Evolutionary conservation across 2,888 invertebrate genomes (phyloP), one percentile per base, ranked within the genome.

Genomic region (Tuberolachnus salignus): DNA sequence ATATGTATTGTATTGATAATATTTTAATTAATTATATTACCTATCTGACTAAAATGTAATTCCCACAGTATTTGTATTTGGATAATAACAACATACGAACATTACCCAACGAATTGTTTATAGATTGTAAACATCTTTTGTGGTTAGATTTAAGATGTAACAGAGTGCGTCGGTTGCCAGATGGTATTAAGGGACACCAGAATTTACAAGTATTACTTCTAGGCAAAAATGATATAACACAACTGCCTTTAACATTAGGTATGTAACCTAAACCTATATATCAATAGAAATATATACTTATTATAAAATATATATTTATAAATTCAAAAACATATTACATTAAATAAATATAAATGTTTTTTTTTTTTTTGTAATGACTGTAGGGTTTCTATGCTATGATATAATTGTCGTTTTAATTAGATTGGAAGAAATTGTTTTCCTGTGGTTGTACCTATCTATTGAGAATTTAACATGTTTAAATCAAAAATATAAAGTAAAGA

Each of bases 61-160:
- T 57, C 19, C 14, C n/a, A 14, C 26, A 78, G 75, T 78, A 66
- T 67, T 67, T 78, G 9, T 78, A 78, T n/a, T 67, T 78, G 75
- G 66, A 67, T 14, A 78, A 78, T 64, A 78, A 78, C 57, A 67
- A 19, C 13, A 78, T 78, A 46, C 26, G 57, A 49, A 53, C 34
- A 59, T 49, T 78, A 16, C 75, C 75, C 0, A 57, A 78, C 9
- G 67, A 78, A 66, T 11, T 78, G 16, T 78, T 78, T 67, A 46
- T 21, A 6, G 11, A 6, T 59, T 67, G 64, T 57, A 4, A 26
- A 34, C 49, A 78, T 21, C 75, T 78, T 34, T 19, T 67, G 26
- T 78, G 75, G 75, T 67, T 78, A 67, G 75, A 78, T 14, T 78
- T 78, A 34, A 46, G 75, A 57, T 78, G 75, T 16, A 78, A 78